Evolutionary conservation across 2,797 vertebrate species (phyloP).

Genomic region (Rhyacichthys aspro): DNA sequence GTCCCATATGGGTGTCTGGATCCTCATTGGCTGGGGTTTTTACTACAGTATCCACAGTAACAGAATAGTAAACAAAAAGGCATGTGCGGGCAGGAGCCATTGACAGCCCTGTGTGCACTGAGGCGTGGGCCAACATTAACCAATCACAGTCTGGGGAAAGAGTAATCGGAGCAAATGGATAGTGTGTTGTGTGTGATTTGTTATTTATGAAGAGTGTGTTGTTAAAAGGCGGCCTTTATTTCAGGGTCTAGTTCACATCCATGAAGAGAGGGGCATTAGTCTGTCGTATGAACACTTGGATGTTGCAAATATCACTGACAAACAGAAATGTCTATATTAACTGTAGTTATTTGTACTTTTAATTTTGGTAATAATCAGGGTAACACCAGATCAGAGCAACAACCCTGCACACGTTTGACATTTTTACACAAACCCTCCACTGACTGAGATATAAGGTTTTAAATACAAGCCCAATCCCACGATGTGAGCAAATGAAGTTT

Average conservation of each 20-base stretch:
- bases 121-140: background rate
- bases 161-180: background rate
- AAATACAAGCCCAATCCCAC: too few relatives aligned
- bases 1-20: constrained; percentile 2
- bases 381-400: too few relatives aligned
- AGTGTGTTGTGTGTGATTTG: background rate
- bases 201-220: constrained; percentile 11
- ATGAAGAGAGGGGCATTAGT: background rate
- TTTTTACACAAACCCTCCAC: too few relatives aligned
- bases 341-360: too few relatives aligned
- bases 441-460: too few relatives aligned
- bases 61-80: constrained; percentile 64
- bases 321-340: too few relatives aligned
- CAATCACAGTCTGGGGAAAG: background rate
- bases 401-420: too few relatives aligned
- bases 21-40: constrained; percentile 47
- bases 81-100: constrained; percentile 1
- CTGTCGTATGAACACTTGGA: background rate
- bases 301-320: too few relatives aligned
- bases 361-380: too few relatives aligned
- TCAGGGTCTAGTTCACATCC: constrained; percentile 3
- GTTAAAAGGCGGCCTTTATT: constrained; percentile 4
- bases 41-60: constrained; percentile 63
- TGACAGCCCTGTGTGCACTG: background rate
- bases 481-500: too few relatives aligned